A percentile compares a stretch with the other conserved stretches of the same genome.
Evolutionary conservation across 2,797 vertebrate species (phyloP).

Genomic region (Cuculus canorus): DNA sequence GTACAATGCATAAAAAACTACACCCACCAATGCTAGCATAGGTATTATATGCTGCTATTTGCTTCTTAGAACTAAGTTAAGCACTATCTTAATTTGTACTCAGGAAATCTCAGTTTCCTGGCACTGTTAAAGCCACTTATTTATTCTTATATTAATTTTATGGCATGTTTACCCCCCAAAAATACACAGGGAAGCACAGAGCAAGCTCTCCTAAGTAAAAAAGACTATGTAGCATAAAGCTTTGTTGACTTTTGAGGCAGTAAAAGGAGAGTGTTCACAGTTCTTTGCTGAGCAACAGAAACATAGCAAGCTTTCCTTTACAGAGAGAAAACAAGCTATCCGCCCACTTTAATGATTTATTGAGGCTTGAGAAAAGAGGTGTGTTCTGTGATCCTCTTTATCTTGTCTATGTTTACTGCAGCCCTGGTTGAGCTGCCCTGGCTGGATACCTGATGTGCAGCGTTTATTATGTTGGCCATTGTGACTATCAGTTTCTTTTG

Average conservation of each 20-base stretch:
- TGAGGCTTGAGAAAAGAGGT: neutral
- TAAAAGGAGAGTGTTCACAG: neutral
- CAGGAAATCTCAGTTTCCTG: neutral
- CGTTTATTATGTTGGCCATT: neutral
- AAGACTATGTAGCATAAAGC: neutral
- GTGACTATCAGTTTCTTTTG: neutral
- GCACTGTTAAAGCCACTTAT: neutral
- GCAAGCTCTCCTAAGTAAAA: neutral
- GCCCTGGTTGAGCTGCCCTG: neutral
- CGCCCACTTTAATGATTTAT: neutral
- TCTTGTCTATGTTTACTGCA: neutral
- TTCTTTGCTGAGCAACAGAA: neutral
- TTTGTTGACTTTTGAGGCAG: neutral
- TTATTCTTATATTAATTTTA: neutral
- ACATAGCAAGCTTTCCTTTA: neutral
- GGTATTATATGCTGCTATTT: neutral
- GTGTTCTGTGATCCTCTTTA: neutral
- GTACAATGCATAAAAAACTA: neutral
- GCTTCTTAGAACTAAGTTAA: neutral
- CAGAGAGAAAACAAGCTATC: neutral
- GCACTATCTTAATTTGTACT: neutral
- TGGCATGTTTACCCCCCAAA: neutral
- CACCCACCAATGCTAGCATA: neutral
- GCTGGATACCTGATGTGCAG: neutral
- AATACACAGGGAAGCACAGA: neutral